Percentiles rank a stretch among this genome's conserved stretches.
Conservation (phyloP, 2,113 vertebrate species). For the Alethe castanea region DNA sequence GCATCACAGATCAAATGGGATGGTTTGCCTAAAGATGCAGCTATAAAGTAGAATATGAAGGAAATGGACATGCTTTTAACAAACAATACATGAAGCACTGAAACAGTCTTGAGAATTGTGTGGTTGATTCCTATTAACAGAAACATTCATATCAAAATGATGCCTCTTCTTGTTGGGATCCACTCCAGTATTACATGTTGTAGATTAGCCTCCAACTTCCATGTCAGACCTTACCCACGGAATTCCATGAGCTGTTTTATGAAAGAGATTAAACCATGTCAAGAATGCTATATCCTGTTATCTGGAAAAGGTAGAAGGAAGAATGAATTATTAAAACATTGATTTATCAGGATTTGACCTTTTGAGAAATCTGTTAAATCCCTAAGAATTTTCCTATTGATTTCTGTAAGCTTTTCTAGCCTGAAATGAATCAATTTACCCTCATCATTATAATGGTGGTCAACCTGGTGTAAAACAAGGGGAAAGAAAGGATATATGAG, state of each 20-base stretch:
- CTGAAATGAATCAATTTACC: not conserved
- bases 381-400: not conserved
- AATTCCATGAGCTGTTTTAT: not conserved
- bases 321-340: not conserved
- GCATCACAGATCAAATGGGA: not conserved
- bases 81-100: not conserved
- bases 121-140: not conserved
- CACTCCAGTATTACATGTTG: not conserved
- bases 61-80: not conserved
- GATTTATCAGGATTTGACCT: not conserved
- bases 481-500: not conserved
- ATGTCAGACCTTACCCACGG: accelerated
- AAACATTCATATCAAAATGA: not conserved
- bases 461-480: not conserved
- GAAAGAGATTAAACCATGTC: not conserved
- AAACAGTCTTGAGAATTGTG: not conserved
- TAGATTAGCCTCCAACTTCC: not conserved
- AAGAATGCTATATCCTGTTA: not conserved
- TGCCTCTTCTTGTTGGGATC: not conserved
- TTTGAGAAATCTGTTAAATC: not conserved
- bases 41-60: not conserved
- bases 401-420: not conserved
- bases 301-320: not conserved
- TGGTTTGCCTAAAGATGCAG: not conserved
- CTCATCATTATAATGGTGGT: not conserved